A percentile compares a stretch with the other conserved stretches of the same genome.
These are phyloP conservation scores for Scaptomyza cyrtandrae DNA, from an alignment of 2,888 invertebrate species.

Conservation along the genomic window DNA sequence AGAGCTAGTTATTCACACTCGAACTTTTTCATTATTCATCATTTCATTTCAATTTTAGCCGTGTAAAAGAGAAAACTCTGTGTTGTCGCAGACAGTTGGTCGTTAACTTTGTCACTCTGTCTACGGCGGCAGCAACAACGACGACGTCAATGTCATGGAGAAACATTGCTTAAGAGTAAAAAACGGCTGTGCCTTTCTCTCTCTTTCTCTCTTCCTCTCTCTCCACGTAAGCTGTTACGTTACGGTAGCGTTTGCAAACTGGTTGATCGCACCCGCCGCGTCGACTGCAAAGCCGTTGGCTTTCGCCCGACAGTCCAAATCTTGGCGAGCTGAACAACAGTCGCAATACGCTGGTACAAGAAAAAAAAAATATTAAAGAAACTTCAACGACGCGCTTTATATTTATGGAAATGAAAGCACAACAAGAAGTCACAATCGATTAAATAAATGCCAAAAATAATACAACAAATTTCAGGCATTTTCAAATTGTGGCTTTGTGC, in stretches of 20 bases:
- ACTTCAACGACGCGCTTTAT: slow-evolving; percentile 5
- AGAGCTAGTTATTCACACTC: slow-evolving; percentile 30
- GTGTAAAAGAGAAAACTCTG: slow-evolving; percentile 50
- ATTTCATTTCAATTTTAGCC: slow-evolving; percentile 46
- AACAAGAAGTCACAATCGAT: slow-evolving; percentile 31
- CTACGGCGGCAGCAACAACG: neutral
- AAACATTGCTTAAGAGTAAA: slow-evolving; percentile 39
- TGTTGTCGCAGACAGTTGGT: slow-evolving; percentile 20
- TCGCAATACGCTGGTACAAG: slow-evolving; percentile 44
- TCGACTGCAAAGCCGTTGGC: slow-evolving; percentile 54
- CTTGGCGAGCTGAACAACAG: slow-evolving; percentile 65
- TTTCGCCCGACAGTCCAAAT: slow-evolving; percentile 73
- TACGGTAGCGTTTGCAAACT: slow-evolving; percentile 54
- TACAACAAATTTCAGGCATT: slow-evolving; percentile 29
- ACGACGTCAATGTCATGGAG: slow-evolving; percentile 47
- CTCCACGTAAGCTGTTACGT: slow-evolving; percentile 58
- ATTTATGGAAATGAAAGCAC: slow-evolving; percentile 45
- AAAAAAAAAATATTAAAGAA: neutral
- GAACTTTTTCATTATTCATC: slow-evolving; percentile 40
- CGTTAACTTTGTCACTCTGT: slow-evolving; percentile 44
- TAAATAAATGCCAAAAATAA: slow-evolving; percentile 46
- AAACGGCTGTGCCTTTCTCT: slow-evolving; percentile 44
- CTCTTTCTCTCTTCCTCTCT: slow-evolving; percentile 44
- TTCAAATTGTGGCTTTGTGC: slow-evolving; percentile 20
- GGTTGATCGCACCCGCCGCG: slow-evolving; percentile 75